Base-by-base conservation (phyloP, 92 coral and sea anemone genomes). In the Actinernus sp. region DNA sequence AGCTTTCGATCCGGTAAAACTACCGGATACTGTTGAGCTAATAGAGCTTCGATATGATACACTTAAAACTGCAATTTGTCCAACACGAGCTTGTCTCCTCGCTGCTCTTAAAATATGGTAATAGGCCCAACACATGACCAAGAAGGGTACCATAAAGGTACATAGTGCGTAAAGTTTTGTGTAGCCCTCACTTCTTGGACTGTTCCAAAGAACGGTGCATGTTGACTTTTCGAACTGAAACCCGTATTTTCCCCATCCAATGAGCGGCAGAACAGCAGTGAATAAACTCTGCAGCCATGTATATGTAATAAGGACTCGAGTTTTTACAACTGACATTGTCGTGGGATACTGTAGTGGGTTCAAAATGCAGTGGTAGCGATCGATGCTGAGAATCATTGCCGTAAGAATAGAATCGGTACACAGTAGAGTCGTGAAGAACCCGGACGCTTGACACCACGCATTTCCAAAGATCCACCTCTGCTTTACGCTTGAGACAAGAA, bases 211-310 rank as follows among this genome's bases (percentile, higher is more conserved):
- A 14, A 95, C 99, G 2, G 97, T 87, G 38, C 99, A 95, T 5
- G 94, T 73, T 21, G 74, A 65, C 44, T 84, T 91, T 6, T 82
- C 62, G 27, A 53, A 26, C 47, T 84, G 88, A 69, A 79, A 94
- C 13, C 97, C 97, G 46, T 87, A 95, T 17, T 82, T 84, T 22
- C 99, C 99, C 99, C 99, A 95, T 13, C 99, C 99, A 22, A 83
- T 47, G 26, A 95, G 81, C 11, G 99, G 99, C 16, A 95, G 71
- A 53, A 78, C 25, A 1, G 99, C 99, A n/a, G 86, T 73, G 57
- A 95, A 87, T 21, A 87, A 31, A 46, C 97, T 79, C 40, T 60
- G 68, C 7, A 87, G 31, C 99, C 97, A 95, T 20, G 93, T 75
- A 67, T 68, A 76, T 4, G 66, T 55, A 38, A 88, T 76, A 31